Percentiles rank a stretch among this genome's conserved stretches.
Conservation (phyloP, 2,113 vertebrate genomes). For the Lamprologus tigripictilis region DNA sequence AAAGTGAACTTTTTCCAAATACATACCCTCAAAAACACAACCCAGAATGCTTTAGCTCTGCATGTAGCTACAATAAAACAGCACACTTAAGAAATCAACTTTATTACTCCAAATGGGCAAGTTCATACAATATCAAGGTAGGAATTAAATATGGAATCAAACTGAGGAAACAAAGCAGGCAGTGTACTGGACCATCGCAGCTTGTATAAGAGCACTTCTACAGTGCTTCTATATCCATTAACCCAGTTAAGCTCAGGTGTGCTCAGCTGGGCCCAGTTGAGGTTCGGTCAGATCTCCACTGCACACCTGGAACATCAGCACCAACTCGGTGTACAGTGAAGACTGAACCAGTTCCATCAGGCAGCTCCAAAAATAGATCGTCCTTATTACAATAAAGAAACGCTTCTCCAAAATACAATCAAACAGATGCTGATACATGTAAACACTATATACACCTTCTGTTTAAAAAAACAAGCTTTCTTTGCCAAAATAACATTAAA, state of each 20-base stretch:
- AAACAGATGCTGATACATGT: neutral
- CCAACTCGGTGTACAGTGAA: neutral
- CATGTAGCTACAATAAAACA: neutral
- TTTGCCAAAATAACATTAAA: neutral
- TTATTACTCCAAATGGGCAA: slow-evolving; percentile 37
- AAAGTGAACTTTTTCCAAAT: neutral
- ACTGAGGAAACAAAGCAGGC: slow-evolving; percentile 25
- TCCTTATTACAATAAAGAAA: slow-evolving; percentile 14
- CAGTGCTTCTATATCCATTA: neutral
- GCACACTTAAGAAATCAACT: slow-evolving; percentile 14
- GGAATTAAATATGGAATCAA: slow-evolving; percentile 36
- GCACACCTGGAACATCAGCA: neutral
- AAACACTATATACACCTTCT: neutral
- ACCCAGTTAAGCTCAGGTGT: neutral
- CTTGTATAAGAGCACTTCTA: slow-evolving; percentile 1
- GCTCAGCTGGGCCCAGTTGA: neutral
- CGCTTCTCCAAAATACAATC: neutral
- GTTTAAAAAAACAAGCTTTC: neutral
- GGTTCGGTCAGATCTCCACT: neutral
- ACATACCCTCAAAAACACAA: neutral
- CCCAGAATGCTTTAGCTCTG: neutral
- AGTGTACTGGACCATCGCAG: slow-evolving; percentile 10
- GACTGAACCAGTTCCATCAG: neutral
- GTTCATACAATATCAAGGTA: slow-evolving; percentile 30
- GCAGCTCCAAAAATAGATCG: slow-evolving; percentile 37